Base-by-base conservation (phyloP, 2,888 invertebrate species). In the Idaea aversata region DNA sequence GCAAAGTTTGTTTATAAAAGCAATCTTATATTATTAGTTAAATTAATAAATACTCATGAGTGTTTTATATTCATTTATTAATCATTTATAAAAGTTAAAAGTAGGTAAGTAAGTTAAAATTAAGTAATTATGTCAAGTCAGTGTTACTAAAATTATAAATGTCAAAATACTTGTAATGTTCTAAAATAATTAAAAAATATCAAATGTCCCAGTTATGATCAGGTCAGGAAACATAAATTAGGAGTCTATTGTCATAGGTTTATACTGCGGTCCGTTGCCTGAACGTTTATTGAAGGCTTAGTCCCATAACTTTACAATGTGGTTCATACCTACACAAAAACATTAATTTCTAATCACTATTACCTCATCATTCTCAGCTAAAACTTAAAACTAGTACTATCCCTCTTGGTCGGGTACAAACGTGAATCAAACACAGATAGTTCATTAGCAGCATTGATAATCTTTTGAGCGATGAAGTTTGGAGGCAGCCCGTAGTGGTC, bases 401-500 rank as follows among this genome's bases (percentile, higher is more conserved):
- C 58, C 16, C 58, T 58, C 15, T 16, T 15, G 15, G 58, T 6
- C 3, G 16, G 15, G n/a, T 58, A 16, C 4, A 7, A 47, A 15
- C 71, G 74, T 57, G 72, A 66, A 63, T 78, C 78, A 16, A 77
- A 63, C 4, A 74, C 38, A 1, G 75, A 65, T 0, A 81, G 65
- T 58, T 81, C 77, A 25, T 75, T 77, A 5, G 78, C 80, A 1
- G 83, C 84, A 15, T 68, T 72, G 0, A 83, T 72, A 5, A 89
- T 73, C 63, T 69, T 84, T 64, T 86, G 84, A 0, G 86, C 85
- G 0, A 88, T 81, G 66, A 72, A 79, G 4, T 75, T 66, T 0
- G 90, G 88, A 0, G 80, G 75, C 1, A 58, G 61, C 0, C 82
- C 80, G 60, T 85, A 90, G 3, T 81, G 80, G 34, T 86, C 82